Conservation (phyloP, 2,113 vertebrate species). For the Rhinogobius similis region DNA sequence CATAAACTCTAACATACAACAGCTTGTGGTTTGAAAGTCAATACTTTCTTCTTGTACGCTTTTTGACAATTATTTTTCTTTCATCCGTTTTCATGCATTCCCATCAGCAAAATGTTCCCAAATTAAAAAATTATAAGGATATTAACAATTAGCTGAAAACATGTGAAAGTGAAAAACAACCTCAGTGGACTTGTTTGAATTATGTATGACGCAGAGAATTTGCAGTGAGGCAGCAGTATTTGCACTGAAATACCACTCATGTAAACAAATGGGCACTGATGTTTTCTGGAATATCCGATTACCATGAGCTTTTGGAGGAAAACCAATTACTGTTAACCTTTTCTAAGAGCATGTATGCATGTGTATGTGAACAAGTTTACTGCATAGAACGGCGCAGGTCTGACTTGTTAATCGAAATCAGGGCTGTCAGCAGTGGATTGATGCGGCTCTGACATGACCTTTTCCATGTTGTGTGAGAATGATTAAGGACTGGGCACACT, state of each 20-base stretch:
- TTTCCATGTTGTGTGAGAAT: constrained; percentile 69
- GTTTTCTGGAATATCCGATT: constrained; percentile 5
- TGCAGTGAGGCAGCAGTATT: constrained; percentile 30
- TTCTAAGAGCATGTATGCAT: neutral
- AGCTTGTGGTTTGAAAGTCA: no score
- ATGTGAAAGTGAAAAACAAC: constrained; percentile 52
- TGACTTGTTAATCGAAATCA: constrained; percentile 40
- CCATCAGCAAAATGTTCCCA: constrained; percentile 40
- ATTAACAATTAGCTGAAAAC: constrained; percentile 58
- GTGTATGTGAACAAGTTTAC: neutral
- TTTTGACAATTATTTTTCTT: neutral
- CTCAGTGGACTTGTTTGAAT: constrained; percentile 61
- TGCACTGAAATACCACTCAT: constrained; percentile 40
- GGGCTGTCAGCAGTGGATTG: constrained; percentile 49
- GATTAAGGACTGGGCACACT: constrained; percentile 67
- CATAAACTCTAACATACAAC: no score
- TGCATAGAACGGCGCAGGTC: constrained; percentile 10
- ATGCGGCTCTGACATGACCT: constrained; percentile 65
- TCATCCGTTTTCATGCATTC: neutral
- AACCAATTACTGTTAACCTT: neutral
- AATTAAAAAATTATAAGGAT: constrained; percentile 52
- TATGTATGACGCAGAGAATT: constrained; percentile 58
- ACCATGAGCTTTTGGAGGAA: neutral
- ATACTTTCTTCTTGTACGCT: no score
- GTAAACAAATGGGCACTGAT: constrained; percentile 7